Base-by-base conservation (phyloP, 1,140 invertebrate genomes). In the Aphelenchoides avenae region DNA sequence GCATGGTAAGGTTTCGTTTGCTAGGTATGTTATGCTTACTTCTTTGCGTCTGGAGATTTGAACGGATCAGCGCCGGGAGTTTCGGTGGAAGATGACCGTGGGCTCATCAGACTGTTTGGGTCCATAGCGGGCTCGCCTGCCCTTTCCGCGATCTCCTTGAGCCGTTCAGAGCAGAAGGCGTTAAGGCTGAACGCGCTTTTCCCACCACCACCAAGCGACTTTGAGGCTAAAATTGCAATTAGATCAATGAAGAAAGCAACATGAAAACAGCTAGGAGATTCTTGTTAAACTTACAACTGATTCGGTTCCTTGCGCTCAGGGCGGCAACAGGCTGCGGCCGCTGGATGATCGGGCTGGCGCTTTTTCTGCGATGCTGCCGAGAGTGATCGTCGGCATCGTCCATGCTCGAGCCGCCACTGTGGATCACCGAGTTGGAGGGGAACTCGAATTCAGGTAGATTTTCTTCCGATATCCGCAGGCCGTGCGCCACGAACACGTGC, bases 121-220 rank as follows among this genome's bases (percentile, higher is more conserved):
- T 53, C 57, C n/a, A 51, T 43, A 18, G 26, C 47, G 11, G 61
- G 59, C 41, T 68, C 64, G 22, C 43, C 27, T 20, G 65, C 71
- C 46, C 56, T 61, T 39, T 75, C 70, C 6, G 75, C 73, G 29
- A 75, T 66, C 43, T 75, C 74, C 40, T 73, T 75, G 36, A 75
- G 54, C 42, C 68, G 24, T 52, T 75, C 74, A n/a, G 74, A 77
- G 47, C 73, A 75, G 36, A 77, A 75, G 9, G 69, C 61, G 22
- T 75, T 66, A 42, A 73, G 36, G 30, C 49, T 56, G 39, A 75
- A 75, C n/a, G 67, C 61, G 24, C 48, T 58, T 11, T 65, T 66
- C 7, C 61, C 36, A 9, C 34, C 20, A 29, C 20, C 54, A 30
- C 65, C 49, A 11, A 48, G 43, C 13, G 50, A 49, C 7, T 36